Evolutionary conservation across 2,113 vertebrate species (phyloP).

Genomic region (Gracilinanus agilis): DNA sequence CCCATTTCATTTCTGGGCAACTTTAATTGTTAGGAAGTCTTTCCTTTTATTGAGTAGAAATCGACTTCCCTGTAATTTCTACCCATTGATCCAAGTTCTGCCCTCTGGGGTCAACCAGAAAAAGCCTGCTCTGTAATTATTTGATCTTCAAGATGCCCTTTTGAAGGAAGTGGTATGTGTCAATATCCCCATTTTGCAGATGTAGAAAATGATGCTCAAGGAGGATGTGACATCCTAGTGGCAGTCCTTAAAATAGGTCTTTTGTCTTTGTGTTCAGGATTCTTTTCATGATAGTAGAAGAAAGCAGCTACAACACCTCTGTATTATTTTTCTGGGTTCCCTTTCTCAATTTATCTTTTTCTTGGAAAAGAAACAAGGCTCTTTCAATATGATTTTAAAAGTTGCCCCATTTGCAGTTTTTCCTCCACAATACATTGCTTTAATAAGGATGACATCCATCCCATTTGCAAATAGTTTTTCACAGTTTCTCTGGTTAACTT

Average conservation of each 20-base stretch:
- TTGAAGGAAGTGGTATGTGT: background rate
- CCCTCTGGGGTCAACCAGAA: background rate
- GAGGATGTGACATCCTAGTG: background rate
- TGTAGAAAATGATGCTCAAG: background rate
- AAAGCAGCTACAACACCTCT: background rate
- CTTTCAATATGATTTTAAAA: conserved; percentile 48
- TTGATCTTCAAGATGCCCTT: background rate
- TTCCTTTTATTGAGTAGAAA: background rate
- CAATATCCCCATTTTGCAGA: background rate
- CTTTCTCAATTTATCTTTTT: conserved; percentile 38
- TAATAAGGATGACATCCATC: conserved; percentile 63
- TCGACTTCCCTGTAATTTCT: background rate
- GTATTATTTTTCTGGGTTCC: conserved; percentile 34
- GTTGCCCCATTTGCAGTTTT: conserved; percentile 64
- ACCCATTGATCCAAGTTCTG: background rate
- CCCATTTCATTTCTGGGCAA: background rate
- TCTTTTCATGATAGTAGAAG: background rate
- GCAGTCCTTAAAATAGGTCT: background rate
- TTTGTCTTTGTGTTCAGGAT: background rate
- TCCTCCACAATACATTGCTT: conserved; percentile 42
- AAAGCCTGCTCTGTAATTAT: background rate
- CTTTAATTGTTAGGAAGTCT: background rate
- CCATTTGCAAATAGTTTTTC: conserved; percentile 53
- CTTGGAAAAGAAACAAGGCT: conserved; percentile 45
- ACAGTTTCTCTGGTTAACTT: conserved; percentile 52